Percentiles rank a stretch among this genome's conserved stretches.
phyloP scores from a whole-genome alignment of 2,113 vertebrate genomes.

The Acrocephalus kingi region DNA sequence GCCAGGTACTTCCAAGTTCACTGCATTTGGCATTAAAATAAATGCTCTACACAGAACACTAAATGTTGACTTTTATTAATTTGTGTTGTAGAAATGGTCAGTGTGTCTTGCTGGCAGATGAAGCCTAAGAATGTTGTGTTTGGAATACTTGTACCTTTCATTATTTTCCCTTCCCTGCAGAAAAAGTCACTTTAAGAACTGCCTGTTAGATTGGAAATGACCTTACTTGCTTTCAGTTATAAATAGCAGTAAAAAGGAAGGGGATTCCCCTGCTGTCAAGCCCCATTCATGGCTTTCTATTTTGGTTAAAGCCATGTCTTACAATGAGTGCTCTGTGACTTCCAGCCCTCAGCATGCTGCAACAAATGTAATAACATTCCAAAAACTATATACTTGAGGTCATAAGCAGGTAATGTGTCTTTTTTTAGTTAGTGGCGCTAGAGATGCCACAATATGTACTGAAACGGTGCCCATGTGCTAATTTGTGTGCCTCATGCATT shows the following conservation, averaged over 20 bases:
- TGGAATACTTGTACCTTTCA: background rate
- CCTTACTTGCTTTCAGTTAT: conserved; percentile 7
- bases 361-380: background rate
- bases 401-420: background rate
- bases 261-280: background rate
- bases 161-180: background rate
- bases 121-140: background rate
- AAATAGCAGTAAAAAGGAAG: background rate
- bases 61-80: background rate
- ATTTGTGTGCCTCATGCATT: background rate
- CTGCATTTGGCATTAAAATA: background rate
- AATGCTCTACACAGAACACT: background rate
- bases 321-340: background rate
- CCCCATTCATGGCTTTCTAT: conserved; percentile 3
- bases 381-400: background rate
- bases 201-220: background rate
- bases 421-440: background rate
- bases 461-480: background rate
- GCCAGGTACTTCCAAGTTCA: background rate
- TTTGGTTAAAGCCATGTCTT: background rate
- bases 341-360: background rate
- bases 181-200: background rate
- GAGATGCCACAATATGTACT: background rate
- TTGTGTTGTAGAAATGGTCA: background rate
- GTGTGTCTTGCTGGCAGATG: background rate